Base-by-base conservation (phyloP, 1,140 invertebrate genomes). In the Chelonus insularis region DNA sequence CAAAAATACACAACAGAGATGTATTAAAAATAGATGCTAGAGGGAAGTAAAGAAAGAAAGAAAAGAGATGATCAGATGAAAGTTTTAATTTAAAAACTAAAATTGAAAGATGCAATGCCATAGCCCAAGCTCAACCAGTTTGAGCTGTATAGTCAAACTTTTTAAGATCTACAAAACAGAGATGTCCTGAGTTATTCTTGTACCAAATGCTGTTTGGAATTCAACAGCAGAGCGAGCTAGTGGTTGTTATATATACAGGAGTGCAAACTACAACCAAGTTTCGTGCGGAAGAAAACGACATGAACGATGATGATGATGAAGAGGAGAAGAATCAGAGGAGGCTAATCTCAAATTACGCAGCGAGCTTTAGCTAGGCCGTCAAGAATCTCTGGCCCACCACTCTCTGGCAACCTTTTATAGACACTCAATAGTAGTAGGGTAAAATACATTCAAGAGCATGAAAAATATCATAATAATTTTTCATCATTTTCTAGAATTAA, bases 341-440 rank as follows among this genome's bases (percentile, higher is more conserved):
- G 61, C 63, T 48, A 70, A 72, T 72, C 70, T 72, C 70, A 72
- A 72, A 72, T 72, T 72, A 72, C 70, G 68, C 41, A 45, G 60
- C 60, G 57, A 52, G 39, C 48, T 57, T 39, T 63, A 62, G 57
- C 64, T 64, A 52, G 59, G 58, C 66, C 45, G 47, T 23, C 47
- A 58, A 47, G 48, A 65, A 62, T 65, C 65, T 70, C 25, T 58
- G 62, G 66, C 63, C 61, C 62, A 60, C 64, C 57, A 65, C 54
- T 36, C 47, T 56, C 54, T 54, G 64, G 66, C 68, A 60, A 70
- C 70, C 70, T 70, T 72, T 72, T 72, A 72, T 72, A 72, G 70
- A 60, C 66, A 68, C 66, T 64, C 41, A 9, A 20, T 18, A 37
- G 60, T 56, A 65, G 62, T 64, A 63, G 64, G 63, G 68, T 20